A percentile compares a stretch with the other conserved stretches of the same genome.
phyloP scores from a whole-genome alignment of 2,888 invertebrate species.

The Trissoscelio sp. region DNA sequence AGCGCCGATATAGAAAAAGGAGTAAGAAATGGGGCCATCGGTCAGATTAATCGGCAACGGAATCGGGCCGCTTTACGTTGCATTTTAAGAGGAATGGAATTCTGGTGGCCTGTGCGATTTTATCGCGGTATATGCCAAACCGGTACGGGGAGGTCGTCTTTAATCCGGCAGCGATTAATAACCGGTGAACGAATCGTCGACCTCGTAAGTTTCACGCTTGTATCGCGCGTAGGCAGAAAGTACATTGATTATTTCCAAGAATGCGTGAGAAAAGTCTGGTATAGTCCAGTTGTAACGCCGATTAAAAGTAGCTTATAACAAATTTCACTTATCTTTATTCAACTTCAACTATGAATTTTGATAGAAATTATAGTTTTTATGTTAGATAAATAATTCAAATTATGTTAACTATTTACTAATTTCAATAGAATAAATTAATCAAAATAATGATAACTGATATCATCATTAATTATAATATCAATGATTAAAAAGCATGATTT shows the following conservation, averaged over 20 bases:
- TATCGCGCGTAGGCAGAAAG: constrained; percentile 71
- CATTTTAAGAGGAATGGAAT: constrained; percentile 72
- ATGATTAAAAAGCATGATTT: too few relatives aligned
- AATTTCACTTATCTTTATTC: too few relatives aligned
- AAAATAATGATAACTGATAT: too few relatives aligned
- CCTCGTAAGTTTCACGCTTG: constrained; percentile 72
- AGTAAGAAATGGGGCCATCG: constrained; percentile 58
- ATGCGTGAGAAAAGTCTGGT: constrained; percentile 71
- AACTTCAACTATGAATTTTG: too few relatives aligned
- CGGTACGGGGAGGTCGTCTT: constrained; percentile 75
- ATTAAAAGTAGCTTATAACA: constrained; percentile 9
- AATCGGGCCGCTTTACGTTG: constrained; percentile 69
- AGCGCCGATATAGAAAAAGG: constrained; percentile 53
- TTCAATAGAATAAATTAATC: background rate
- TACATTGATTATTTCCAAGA: constrained; percentile 72
- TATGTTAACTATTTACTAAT: too few relatives aligned
- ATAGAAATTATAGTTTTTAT: too few relatives aligned
- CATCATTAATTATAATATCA: too few relatives aligned
- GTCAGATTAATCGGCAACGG: constrained; percentile 68
- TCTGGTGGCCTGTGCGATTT: constrained; percentile 71
- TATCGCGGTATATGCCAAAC: constrained; percentile 71
- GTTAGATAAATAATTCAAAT: too few relatives aligned
- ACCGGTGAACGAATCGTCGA: constrained; percentile 72
- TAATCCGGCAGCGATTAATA: constrained; percentile 78
- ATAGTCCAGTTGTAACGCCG: constrained; percentile 33